Percentiles rank a stretch among this genome's conserved stretches.
Conservation (phyloP, 2,888 invertebrate species). For the Drosophila meridiana region DNA sequence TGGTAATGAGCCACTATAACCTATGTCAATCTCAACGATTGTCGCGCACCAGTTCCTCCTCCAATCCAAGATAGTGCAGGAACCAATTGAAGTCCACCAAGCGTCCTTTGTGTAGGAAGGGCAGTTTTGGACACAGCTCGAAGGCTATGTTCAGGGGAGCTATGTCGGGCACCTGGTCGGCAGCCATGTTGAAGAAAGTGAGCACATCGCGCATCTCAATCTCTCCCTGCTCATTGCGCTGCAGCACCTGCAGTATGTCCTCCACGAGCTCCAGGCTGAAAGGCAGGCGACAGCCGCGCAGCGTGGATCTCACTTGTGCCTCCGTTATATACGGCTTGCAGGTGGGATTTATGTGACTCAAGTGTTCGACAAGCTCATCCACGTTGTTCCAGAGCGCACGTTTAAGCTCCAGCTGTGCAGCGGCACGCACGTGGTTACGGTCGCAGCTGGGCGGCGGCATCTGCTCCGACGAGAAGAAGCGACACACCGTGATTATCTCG, state of each 20-base stretch:
- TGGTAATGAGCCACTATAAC: neutral
- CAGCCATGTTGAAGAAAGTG: constrained; percentile 89
- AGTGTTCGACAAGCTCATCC: constrained; percentile 87
- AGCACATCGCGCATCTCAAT: constrained; percentile 90
- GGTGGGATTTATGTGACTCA: constrained; percentile 87
- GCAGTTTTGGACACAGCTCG: constrained; percentile 83
- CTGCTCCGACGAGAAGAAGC: constrained; percentile 89
- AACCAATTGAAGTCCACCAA: constrained; percentile 83
- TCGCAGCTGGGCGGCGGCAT: constrained; percentile 84
- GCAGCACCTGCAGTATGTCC: constrained; percentile 87
- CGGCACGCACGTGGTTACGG: constrained; percentile 86
- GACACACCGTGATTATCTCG: constrained; percentile 91
- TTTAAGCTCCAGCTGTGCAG: constrained; percentile 90
- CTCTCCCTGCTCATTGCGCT: constrained; percentile 88
- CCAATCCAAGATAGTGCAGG: constrained; percentile 81
- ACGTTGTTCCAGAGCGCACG: constrained; percentile 90
- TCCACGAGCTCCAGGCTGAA: constrained; percentile 89
- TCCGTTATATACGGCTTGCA: constrained; percentile 87
- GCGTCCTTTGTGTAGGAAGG: constrained; percentile 82
- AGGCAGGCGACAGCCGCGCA: constrained; percentile 90
- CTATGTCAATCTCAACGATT: constrained; percentile 41
- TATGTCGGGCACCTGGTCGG: constrained; percentile 81
- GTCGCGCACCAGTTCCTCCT: constrained; percentile 74
- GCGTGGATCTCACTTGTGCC: constrained; percentile 87
- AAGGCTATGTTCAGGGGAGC: constrained; percentile 84